A percentile compares a stretch with the other conserved stretches of the same genome.
These are phyloP conservation scores for Achatina immaculata DNA, from an alignment of 1,140 invertebrate species.

Conservation along the genomic window DNA sequence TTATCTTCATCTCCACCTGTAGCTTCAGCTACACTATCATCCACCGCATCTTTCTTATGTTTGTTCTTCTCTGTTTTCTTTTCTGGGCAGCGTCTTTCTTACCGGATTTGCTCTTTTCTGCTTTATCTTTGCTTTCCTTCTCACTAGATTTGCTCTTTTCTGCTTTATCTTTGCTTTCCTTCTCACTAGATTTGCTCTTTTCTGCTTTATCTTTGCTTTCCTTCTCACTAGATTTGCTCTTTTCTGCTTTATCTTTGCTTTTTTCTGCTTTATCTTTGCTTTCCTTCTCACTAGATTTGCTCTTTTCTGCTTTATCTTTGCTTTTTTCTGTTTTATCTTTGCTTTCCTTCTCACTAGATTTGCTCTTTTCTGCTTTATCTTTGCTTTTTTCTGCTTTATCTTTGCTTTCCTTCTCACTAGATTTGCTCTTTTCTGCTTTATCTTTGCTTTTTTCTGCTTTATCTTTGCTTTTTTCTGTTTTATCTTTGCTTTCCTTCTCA, in stretches of 20 bases:
- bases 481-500: slow-evolving; percentile 5
- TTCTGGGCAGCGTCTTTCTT: background rate
- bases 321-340: background rate
- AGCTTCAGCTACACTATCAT: background rate
- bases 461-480: background rate
- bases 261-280: background rate
- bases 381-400: slow-evolving; percentile 31
- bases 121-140: background rate
- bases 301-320: no score
- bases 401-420: background rate
- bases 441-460: slow-evolving; percentile 5
- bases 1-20: background rate
- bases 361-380: slow-evolving; percentile 3
- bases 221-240: slow-evolving; percentile 36
- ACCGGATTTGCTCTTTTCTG: slow-evolving; percentile 4
- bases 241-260: background rate
- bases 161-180: background rate
- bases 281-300: background rate
- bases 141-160: background rate
- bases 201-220: background rate
- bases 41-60: background rate
- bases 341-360: background rate
- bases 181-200: background rate
- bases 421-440: background rate
- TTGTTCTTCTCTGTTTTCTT: slow-evolving; percentile 23